A percentile compares a stretch with the other conserved stretches of the same genome.
These are phyloP conservation scores for Netelia inedita DNA, from an alignment of 2,888 invertebrate genomes.

Conservation along the genomic window DNA sequence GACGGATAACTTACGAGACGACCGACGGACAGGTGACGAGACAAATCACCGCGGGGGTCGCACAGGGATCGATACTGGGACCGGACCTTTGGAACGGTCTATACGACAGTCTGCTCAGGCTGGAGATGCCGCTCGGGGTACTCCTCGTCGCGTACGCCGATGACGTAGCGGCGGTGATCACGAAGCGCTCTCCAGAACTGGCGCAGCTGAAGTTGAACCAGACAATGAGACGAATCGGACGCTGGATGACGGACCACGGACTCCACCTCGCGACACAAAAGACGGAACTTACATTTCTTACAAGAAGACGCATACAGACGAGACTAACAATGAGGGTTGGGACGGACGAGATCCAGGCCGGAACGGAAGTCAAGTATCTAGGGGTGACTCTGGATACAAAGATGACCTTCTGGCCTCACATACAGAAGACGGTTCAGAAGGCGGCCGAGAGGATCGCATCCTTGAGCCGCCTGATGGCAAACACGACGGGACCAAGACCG, in stretches of 20 bases:
- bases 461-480: neutral
- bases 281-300: neutral
- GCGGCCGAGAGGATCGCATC: neutral
- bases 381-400: neutral
- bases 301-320: neutral
- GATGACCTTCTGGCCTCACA: constrained; percentile 1
- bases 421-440: neutral
- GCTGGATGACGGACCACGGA: neutral
- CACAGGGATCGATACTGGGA: constrained; percentile 15
- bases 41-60: constrained; percentile 13
- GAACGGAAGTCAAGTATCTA: neutral
- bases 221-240: neutral
- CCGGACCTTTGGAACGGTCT: constrained; percentile 16
- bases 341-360: neutral
- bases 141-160: constrained; percentile 8
- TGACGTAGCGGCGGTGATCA: neutral
- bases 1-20: too few species aligned
- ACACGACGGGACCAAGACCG: neutral
- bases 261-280: neutral
- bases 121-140: neutral
- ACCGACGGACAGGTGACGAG: too few species aligned
- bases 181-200: neutral
- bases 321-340: neutral
- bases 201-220: neutral
- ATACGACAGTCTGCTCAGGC: constrained; percentile 27